A percentile compares a stretch with the other conserved stretches of the same genome.
These are phyloP conservation scores for Centropyge bicolor DNA, from an alignment of 2,797 vertebrate species.

Conservation along the genomic window DNA sequence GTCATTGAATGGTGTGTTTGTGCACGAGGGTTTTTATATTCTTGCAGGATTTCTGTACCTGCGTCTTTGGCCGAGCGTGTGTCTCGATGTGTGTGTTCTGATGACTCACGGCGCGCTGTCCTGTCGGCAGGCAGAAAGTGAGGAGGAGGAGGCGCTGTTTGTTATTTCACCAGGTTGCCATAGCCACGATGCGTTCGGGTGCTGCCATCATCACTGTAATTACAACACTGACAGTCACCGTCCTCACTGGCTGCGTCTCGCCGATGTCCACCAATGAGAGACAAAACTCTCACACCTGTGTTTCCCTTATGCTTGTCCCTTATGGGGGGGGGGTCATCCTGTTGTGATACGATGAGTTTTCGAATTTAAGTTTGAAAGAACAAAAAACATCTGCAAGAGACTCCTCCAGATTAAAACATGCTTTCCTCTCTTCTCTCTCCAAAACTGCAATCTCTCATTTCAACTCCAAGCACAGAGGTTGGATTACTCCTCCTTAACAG, in stretches of 20 bases:
- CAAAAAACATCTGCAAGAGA: slow-evolving; percentile 24
- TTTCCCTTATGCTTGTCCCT: slow-evolving; percentile 10
- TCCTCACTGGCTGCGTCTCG: slow-evolving; percentile 47
- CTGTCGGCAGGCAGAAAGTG: slow-evolving; percentile 74
- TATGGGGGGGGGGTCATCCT: neutral
- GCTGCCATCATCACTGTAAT: slow-evolving; percentile 80
- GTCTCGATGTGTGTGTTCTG: slow-evolving; percentile 73
- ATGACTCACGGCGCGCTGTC: slow-evolving; percentile 80
- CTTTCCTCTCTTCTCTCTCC: neutral
- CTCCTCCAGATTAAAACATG: slow-evolving; percentile 3
- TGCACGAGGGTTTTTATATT: slow-evolving; percentile 7
- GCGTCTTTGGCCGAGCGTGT: slow-evolving; percentile 41
- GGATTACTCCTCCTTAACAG: slow-evolving; percentile 22
- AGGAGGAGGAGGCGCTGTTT: slow-evolving; percentile 84
- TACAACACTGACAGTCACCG: slow-evolving; percentile 67
- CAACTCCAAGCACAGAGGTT: neutral
- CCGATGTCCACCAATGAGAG: slow-evolving; percentile 45
- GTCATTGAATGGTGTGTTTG: slow-evolving; percentile 28
- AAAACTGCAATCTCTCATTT: slow-evolving; percentile 19
- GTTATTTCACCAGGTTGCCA: slow-evolving; percentile 84
- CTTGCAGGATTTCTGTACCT: slow-evolving; percentile 24
- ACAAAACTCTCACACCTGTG: neutral
- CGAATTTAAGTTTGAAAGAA: neutral
- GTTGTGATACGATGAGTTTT: slow-evolving; percentile 7
- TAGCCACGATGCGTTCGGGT: slow-evolving; percentile 72